Percentiles rank a stretch among this genome's conserved stretches.
phyloP scores from a whole-genome alignment of 2,888 invertebrate species.

The Pseudococcus jackbeardsleyi region DNA sequence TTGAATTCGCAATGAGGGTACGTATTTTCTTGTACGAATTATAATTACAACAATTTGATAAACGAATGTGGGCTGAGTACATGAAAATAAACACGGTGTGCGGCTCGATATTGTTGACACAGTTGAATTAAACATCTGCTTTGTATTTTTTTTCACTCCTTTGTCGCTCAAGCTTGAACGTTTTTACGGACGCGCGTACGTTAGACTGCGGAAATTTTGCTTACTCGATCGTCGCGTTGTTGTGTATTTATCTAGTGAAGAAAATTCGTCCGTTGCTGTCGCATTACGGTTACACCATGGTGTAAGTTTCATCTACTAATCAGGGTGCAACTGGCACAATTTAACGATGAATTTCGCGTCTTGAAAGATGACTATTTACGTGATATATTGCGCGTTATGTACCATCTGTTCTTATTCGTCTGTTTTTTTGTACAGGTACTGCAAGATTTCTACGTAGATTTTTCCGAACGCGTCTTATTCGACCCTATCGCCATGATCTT shows the following conservation, averaged over 20 bases:
- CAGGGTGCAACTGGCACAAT: background rate
- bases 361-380: background rate
- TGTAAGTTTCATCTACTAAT: background rate
- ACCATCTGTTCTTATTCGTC: background rate
- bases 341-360: background rate
- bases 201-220: background rate
- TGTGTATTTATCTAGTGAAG: background rate
- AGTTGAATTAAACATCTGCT: conserved; percentile 63
- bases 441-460: no score
- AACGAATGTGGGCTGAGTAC: conserved; percentile 60
- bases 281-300: background rate
- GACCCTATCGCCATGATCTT: conserved; percentile 57
- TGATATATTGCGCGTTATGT: background rate
- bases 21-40: conserved; percentile 48
- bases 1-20: conserved; percentile 32
- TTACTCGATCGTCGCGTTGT: background rate
- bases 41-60: conserved; percentile 58
- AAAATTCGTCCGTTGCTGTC: background rate
- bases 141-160: conserved; percentile 39
- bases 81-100: conserved; percentile 53
- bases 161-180: conserved; percentile 49
- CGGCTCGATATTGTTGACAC: conserved; percentile 58
- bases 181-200: background rate
- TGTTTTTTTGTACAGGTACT: background rate
- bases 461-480: background rate